These are phyloP conservation scores for Squalus acanthias DNA, from an alignment of 2,797 vertebrate species.

Conservation along the genomic window DNA sequence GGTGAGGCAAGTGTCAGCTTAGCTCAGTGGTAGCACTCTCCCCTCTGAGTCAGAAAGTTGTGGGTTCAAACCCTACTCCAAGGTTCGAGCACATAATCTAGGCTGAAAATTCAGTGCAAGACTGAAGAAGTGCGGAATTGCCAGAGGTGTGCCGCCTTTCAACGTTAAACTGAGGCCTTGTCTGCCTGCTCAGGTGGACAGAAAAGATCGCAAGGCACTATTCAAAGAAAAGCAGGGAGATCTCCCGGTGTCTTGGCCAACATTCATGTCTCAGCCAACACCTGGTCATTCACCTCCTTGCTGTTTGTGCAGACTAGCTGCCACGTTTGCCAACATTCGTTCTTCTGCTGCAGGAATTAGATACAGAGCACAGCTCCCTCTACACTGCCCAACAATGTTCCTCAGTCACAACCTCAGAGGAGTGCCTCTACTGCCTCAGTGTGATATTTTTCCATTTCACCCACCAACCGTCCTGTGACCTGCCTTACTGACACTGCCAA, in stretches of 20 bases:
- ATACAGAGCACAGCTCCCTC: neutral
- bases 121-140: neutral
- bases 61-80: neutral
- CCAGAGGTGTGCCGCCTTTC: neutral
- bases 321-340: neutral
- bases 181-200: too few species aligned
- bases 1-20: neutral
- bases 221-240: too few species aligned
- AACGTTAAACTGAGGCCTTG: too few species aligned
- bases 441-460: too few species aligned
- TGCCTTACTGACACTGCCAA: neutral
- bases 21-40: neutral
- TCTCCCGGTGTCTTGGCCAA: too few species aligned
- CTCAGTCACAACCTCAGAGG: neutral
- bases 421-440: neutral
- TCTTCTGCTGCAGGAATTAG: neutral
- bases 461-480: too few species aligned
- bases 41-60: neutral
- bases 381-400: neutral
- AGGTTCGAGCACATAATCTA: neutral
- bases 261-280: neutral
- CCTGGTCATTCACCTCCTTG: neutral
- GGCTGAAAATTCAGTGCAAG: neutral
- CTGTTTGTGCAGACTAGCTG: neutral
- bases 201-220: too few species aligned